These are phyloP conservation scores for Lagodon rhomboides DNA, from an alignment of 2,797 vertebrate species.

Conservation along the genomic window DNA sequence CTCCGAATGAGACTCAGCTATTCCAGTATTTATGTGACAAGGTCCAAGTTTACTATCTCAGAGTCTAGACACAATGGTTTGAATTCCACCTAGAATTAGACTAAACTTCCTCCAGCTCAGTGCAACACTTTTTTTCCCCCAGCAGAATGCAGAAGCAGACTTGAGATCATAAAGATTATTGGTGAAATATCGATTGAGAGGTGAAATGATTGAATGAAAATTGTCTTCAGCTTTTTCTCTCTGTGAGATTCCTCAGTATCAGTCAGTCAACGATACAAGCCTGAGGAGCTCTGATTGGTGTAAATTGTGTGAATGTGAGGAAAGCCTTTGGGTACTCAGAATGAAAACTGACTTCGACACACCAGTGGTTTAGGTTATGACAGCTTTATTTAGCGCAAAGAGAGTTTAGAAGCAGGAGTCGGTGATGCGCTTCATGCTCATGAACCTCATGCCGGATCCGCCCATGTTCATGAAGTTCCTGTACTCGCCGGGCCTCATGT, in stretches of 20 bases:
- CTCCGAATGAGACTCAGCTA: conserved; percentile 24
- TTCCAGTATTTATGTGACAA: conserved; percentile 60
- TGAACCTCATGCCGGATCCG: conserved; percentile 75
- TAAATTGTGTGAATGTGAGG: background rate
- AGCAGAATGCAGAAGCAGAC: background rate
- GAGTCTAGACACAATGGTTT: conserved; percentile 57
- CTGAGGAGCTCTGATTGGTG: background rate
- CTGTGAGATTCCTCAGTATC: background rate
- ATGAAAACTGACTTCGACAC: background rate
- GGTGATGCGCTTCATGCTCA: conserved; percentile 82
- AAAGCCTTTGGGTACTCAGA: background rate
- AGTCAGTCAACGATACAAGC: background rate
- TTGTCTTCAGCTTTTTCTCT: background rate
- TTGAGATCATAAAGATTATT: background rate
- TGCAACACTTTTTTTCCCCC: background rate
- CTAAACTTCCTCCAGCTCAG: conserved; percentile 61
- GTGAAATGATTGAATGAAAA: background rate
- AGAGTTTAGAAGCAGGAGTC: conserved; percentile 77
- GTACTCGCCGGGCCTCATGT: conserved; percentile 82
- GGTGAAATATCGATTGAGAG: background rate
- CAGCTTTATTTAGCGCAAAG: conserved; percentile 78
- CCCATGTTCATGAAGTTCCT: conserved; percentile 79
- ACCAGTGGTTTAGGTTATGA: conserved; percentile 43
- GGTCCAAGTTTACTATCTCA: conserved; percentile 53
- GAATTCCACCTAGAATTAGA: conserved; percentile 50